A percentile compares a stretch with the other conserved stretches of the same genome.
These are phyloP conservation scores for Eclectus roratus DNA, from an alignment of 2,113 vertebrate genomes.

Conservation along the genomic window DNA sequence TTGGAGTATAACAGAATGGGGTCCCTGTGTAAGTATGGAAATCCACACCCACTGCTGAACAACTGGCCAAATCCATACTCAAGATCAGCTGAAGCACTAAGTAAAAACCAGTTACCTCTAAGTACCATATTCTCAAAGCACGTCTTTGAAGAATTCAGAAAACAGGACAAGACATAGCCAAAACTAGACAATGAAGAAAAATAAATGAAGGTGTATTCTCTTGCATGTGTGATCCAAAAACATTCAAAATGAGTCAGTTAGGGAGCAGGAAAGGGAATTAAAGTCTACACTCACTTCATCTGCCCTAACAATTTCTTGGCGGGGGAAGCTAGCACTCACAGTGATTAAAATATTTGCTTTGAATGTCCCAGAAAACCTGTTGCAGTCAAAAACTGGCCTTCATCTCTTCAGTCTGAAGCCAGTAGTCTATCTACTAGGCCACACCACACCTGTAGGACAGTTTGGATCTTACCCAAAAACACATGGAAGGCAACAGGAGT, in stretches of 20 bases:
- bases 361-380: neutral
- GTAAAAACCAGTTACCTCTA: fast-evolving
- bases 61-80: neutral
- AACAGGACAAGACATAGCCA: neutral
- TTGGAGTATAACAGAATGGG: neutral
- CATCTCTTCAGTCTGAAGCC: neutral
- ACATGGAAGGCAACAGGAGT: neutral
- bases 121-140: neutral
- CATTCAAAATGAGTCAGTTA: fast-evolving
- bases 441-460: fast-evolving
- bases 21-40: neutral
- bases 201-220: neutral
- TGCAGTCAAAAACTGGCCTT: neutral
- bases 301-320: neutral
- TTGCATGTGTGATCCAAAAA: neutral
- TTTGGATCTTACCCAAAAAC: neutral
- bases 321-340: neutral
- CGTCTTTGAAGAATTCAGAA: neutral
- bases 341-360: neutral
- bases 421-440: neutral
- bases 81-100: neutral
- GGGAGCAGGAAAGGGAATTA: neutral
- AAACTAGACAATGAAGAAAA: neutral
- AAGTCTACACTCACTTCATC: neutral
- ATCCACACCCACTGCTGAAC: neutral